Percentiles rank a stretch among this genome's conserved stretches.
Evolutionary conservation across 2,797 vertebrate genomes (phyloP).

Genomic region (Perodicticus potto): DNA sequence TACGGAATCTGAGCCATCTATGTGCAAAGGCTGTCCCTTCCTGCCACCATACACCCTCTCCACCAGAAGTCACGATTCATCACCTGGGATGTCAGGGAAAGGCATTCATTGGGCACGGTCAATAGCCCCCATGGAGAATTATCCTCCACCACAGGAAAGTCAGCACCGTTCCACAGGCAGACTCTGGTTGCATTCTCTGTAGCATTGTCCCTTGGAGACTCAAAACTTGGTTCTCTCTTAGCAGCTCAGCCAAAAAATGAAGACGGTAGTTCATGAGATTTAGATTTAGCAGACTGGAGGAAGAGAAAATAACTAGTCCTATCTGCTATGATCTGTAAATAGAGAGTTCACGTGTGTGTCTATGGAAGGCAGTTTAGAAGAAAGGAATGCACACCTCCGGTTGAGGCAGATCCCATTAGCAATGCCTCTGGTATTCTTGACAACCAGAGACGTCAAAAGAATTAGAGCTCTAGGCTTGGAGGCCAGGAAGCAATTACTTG

Average conservation of each 20-base stretch:
- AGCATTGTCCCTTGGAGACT: not conserved
- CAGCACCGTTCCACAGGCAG: not conserved
- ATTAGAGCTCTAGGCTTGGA: slow-evolving; percentile 49
- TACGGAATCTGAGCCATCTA: not conserved
- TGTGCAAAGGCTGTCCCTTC: not conserved
- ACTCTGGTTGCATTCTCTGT: not conserved
- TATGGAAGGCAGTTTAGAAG: slow-evolving; percentile 15
- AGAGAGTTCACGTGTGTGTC: slow-evolving; percentile 13
- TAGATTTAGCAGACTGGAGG: slow-evolving; percentile 28
- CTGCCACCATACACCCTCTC: not conserved
- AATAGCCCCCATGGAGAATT: not conserved
- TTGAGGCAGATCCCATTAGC: slow-evolving; percentile 42
- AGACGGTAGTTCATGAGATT: slow-evolving; percentile 18
- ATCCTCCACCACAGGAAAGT: not conserved
- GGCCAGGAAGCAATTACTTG: slow-evolving; percentile 78
- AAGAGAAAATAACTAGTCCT: slow-evolving; percentile 14
- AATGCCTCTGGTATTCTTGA: slow-evolving; percentile 57
- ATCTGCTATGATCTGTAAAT: slow-evolving; percentile 32
- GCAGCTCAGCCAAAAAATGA: not conserved
- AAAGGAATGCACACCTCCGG: slow-evolving; percentile 44
- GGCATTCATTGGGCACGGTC: not conserved
- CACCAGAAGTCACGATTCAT: not conserved
- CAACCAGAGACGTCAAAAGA: slow-evolving; percentile 42
- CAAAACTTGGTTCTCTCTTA: slow-evolving; percentile 1
- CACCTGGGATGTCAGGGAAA: not conserved